These are phyloP conservation scores for Palythoa heliodiscus DNA, from an alignment of 92 coral and sea anemone genomes.

Conservation along the genomic window DNA sequence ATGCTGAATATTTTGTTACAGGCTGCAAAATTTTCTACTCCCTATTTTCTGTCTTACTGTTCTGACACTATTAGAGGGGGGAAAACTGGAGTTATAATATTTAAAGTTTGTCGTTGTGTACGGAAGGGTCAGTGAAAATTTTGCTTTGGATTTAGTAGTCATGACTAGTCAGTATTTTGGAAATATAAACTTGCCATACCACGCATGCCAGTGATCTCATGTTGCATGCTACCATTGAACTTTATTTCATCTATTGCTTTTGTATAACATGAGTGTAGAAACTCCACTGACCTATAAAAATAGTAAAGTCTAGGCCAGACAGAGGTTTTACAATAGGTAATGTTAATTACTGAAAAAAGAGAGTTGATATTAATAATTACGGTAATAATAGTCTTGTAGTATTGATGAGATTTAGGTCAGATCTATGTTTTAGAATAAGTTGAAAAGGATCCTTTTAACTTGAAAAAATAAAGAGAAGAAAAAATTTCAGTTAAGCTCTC, in stretches of 20 bases:
- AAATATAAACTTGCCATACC: conserved; percentile 19
- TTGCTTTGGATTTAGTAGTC: conserved; percentile 11
- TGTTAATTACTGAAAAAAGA: not conserved
- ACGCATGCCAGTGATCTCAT: conserved; percentile 13
- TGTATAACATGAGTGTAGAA: not conserved
- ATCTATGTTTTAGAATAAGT: no score
- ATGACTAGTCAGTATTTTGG: conserved; percentile 10
- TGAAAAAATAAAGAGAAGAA: no score
- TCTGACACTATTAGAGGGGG: not conserved
- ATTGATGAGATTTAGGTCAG: no score
- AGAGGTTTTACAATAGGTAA: not conserved
- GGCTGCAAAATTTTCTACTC: conserved; percentile 12
- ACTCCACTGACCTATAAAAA: not conserved
- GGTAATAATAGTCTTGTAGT: no score
- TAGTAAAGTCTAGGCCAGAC: not conserved
- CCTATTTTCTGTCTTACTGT: not conserved
- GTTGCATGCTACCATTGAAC: not conserved
- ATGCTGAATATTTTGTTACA: not conserved
- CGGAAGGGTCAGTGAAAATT: not conserved
- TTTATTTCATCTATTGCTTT: no score
- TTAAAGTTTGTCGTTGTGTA: not conserved
- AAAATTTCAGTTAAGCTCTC: not conserved
- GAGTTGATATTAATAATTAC: not conserved
- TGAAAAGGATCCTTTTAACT: no score
- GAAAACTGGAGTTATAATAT: not conserved